These are phyloP conservation scores for Pseudolaguvia tuberculata DNA, from an alignment of 2,113 vertebrate genomes.

Conservation along the genomic window DNA sequence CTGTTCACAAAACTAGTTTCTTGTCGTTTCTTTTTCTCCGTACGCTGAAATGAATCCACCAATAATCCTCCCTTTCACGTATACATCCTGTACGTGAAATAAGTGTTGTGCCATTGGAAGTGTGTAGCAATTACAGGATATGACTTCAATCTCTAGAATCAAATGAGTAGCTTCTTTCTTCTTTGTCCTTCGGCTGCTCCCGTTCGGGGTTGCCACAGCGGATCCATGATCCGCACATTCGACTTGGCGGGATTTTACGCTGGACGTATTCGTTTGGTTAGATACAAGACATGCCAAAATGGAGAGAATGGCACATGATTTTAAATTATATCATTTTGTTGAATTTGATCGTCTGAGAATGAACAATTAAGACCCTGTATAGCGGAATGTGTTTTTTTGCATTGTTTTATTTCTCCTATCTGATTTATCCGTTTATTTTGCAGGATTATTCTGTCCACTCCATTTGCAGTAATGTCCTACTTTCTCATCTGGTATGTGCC, in stretches of 20 bases:
- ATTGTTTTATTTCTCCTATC: neutral
- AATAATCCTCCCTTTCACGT: neutral
- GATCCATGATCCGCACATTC: too few relatives aligned
- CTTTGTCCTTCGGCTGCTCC: too few relatives aligned
- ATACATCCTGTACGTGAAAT: neutral
- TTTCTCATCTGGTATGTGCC: conserved; percentile 93
- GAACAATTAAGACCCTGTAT: too few relatives aligned
- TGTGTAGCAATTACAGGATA: conserved; percentile 6
- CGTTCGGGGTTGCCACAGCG: too few relatives aligned
- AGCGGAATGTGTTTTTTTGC: too few relatives aligned
- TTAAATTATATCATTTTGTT: too few relatives aligned
- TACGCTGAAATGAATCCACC: neutral
- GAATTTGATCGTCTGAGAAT: too few relatives aligned
- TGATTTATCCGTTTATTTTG: neutral
- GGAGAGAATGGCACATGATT: neutral
- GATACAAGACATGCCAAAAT: neutral
- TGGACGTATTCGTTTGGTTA: neutral
- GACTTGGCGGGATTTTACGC: too few relatives aligned
- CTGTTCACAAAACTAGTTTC: conserved; percentile 6
- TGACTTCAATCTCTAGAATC: neutral
- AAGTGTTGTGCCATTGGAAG: neutral
- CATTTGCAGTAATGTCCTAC: conserved; percentile 82
- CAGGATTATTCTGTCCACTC: conserved; percentile 90
- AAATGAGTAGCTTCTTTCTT: neutral
- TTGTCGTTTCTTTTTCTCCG: neutral